These are phyloP conservation scores for Pristionchus mayeri DNA, from an alignment of 2,888 invertebrate genomes.

Conservation along the genomic window DNA sequence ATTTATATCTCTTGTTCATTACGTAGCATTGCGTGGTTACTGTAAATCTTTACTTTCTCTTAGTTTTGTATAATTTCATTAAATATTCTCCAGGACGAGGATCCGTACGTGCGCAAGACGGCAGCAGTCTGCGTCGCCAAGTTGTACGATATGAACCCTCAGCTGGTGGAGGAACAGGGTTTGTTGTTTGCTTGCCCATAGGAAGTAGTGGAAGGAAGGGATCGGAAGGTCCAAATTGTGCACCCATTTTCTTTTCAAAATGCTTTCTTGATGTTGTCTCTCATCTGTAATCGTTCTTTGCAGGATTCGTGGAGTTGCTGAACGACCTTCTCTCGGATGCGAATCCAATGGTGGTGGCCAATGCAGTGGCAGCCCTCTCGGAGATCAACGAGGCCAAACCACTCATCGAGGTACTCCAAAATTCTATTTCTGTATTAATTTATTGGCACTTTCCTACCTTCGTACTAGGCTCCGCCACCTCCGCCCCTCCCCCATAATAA, in stretches of 20 bases:
- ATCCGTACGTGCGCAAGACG: slow-evolving; percentile 97
- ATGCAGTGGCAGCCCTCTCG: slow-evolving; percentile 97
- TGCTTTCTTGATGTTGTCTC: too few relatives aligned
- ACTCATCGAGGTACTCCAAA: slow-evolving; percentile 85
- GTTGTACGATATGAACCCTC: slow-evolving; percentile 92
- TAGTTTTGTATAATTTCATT: too few relatives aligned
- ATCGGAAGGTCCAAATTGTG: background rate
- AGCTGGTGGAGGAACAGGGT: slow-evolving; percentile 85
- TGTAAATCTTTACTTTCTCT: too few relatives aligned
- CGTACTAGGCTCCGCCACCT: too few relatives aligned
- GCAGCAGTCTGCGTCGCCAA: slow-evolving; percentile 99
- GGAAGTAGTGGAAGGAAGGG: background rate
- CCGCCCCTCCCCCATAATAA: too few relatives aligned
- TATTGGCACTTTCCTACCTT: too few relatives aligned
- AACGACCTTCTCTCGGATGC: slow-evolving; percentile 97
- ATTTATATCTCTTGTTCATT: background rate
- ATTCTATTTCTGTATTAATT: too few relatives aligned
- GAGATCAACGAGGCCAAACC: slow-evolving; percentile 98
- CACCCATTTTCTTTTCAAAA: too few relatives aligned
- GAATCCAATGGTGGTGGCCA: slow-evolving; percentile 99
- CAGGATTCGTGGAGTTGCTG: slow-evolving; percentile 89
- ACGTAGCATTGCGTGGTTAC: too few relatives aligned
- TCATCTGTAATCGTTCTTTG: too few relatives aligned
- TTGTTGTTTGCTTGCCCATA: background rate
- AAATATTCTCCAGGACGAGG: slow-evolving; percentile 84